These are phyloP conservation scores for Meliscaeva auricollis DNA, from an alignment of 2,888 invertebrate species.

Conservation along the genomic window DNA sequence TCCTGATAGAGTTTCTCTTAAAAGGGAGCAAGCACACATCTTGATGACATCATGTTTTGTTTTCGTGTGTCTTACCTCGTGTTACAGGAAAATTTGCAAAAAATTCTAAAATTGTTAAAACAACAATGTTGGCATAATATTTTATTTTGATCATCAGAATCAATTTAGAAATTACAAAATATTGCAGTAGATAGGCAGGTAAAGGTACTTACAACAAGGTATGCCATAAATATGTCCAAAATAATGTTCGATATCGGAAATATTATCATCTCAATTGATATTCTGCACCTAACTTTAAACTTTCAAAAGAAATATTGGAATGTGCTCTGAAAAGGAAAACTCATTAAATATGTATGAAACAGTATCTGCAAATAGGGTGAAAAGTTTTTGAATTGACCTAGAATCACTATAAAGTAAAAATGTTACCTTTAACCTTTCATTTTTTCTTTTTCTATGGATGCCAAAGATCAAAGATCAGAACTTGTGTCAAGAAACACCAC, in stretches of 20 bases:
- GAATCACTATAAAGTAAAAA: neutral
- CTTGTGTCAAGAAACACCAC: neutral
- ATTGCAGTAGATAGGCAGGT: no score
- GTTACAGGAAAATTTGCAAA: neutral
- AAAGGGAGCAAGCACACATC: neutral
- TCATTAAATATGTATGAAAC: neutral
- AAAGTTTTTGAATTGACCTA: neutral
- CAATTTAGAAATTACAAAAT: no score
- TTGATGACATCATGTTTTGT: slow-evolving; percentile 25
- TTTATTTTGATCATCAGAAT: no score
- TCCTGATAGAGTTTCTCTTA: slow-evolving; percentile 13
- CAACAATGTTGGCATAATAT: no score
- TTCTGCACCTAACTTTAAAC: no score
- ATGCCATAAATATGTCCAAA: no score
- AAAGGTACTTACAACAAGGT: no score
- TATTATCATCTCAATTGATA: no score
- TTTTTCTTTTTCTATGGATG: neutral
- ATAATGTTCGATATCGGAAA: no score
- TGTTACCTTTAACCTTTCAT: neutral
- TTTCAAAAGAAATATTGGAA: no score
- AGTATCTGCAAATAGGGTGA: neutral
- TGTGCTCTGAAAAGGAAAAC: neutral
- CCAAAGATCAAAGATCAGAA: neutral
- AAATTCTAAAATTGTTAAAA: no score
- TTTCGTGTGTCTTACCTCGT: neutral